A percentile compares a stretch with the other conserved stretches of the same genome.
phyloP scores from a whole-genome alignment of 2,888 invertebrate species.

The Plagodis pulveraria region DNA sequence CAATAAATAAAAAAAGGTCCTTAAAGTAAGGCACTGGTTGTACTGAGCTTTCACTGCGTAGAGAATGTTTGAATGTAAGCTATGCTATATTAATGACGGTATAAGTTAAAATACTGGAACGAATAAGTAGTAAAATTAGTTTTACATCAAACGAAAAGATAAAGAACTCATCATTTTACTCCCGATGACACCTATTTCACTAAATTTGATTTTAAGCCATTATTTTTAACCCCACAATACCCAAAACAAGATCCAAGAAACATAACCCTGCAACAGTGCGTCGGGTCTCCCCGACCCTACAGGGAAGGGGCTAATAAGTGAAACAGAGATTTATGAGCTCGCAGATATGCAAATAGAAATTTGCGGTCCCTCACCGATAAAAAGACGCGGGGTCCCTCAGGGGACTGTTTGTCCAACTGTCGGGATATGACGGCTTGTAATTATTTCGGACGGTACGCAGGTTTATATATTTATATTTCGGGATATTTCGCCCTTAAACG shows the following conservation, averaged over 20 bases:
- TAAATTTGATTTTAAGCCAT: not conserved
- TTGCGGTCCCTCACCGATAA: slow-evolving; percentile 81
- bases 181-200: too few relatives aligned
- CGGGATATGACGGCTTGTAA: slow-evolving; percentile 70
- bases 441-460: slow-evolving; percentile 62
- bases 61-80: too few relatives aligned
- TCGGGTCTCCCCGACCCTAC: slow-evolving; percentile 57
- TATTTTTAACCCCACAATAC: slow-evolving; percentile 14
- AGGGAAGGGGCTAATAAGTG: slow-evolving; percentile 79
- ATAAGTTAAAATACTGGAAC: too few relatives aligned
- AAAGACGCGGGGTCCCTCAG: slow-evolving; percentile 75
- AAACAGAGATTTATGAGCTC: slow-evolving; percentile 83
- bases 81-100: too few relatives aligned
- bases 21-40: too few relatives aligned
- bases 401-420: slow-evolving; percentile 78
- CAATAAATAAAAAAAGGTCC: too few relatives aligned
- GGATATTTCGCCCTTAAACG: not conserved
- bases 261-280: slow-evolving; percentile 51
- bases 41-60: too few relatives aligned
- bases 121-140: too few relatives aligned
- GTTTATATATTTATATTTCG: slow-evolving; percentile 10
- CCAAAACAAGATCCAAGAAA: slow-evolving; percentile 30
- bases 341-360: slow-evolving; percentile 85
- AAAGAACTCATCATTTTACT: too few relatives aligned
- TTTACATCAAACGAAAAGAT: too few relatives aligned